Base-by-base conservation (phyloP, 2,113 vertebrate genomes). In the Gymnorhina tibicen region DNA sequence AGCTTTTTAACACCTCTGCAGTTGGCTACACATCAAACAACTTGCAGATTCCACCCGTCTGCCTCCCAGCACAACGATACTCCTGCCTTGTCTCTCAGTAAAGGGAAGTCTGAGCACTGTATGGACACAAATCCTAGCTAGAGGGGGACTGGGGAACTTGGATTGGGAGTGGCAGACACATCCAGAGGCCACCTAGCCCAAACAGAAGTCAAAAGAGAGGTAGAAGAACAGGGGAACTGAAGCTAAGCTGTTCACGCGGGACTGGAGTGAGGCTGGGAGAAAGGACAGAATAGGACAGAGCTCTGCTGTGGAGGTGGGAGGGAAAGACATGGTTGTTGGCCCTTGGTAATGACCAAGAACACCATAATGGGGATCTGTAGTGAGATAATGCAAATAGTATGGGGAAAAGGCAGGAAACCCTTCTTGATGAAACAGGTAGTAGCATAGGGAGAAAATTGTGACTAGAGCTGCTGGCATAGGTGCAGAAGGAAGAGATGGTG, bases 1-100 rank as follows among this genome's bases (percentile, higher is more conserved):
- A 80, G 79, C 59, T 92, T 95, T 78, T 41, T 39, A 86, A 81
- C 64, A 78, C 79, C 47, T 93, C 83, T 93, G 83, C 91, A 89
- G 60, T 4, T 90, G 88, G 91, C 94, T 85, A 3, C 16, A 90
- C 53, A 90, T 94, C 74, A 94, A 82, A 94, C 47, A 82, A 26
- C 46, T 78, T 1, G 1, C 27, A 72, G 74, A 64, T 74, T 47
- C 59, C 80, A 75, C 73, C 41, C 22, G 2, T 91, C 49, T 78
- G 87, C 80, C 56, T 93, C 52, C 55, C 73, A 68, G 93, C 83
- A 64, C n/a, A 41, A 12, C 8, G 33, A 12, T 70, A 49, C 52
- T 70, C 42, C 73, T 91, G 73, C 35, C 68, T 64, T 24, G n/a
- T 56, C 60, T 91, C 39, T 62, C 55, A 13, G 49, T 33, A 52